Base-by-base conservation (phyloP, 1,140 invertebrate genomes). In the Diorhabda elongata region DNA sequence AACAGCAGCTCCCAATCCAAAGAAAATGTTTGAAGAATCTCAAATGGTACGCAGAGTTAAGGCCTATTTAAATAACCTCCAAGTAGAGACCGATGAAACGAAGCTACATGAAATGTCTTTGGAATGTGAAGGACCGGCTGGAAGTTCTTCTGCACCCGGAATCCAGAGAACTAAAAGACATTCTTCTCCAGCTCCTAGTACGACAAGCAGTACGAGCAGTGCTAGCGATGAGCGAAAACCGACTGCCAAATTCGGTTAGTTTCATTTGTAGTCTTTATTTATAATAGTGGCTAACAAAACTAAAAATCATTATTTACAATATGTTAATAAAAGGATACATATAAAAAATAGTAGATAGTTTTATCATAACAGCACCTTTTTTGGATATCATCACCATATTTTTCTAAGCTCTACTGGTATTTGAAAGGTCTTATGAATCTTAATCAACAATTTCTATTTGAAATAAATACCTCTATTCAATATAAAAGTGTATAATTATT, bases 1-100 rank as follows among this genome's bases (percentile, higher is more conserved):
- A 0, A 90, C 94, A 2, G 91, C 93, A 5, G 89, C 93, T 1
- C 95, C 94, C 0, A 97, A 98, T 83, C 92, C 94, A 56, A 98
- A 98, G 83, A 98, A 97, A 82, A 98, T 98, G 95, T 98, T 97
- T 82, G 96, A 98, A 83, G 96, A 98, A 86, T 95, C 96, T 42
- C 95, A 98, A 83, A 99, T 98, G 97, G 94, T 97, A 11, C 86
- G 96, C 5, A 85, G 96, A 60, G 97, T 98, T 0, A 98, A 98
- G 81, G 93, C 97, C 1, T 99, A 99, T 83, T 83, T 99, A 44
- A 91, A 91, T 58, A 93, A 96, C 76, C 90, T 99, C 85, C 92
- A 95, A 77, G 93, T 97, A 2, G 91, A 93, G 69, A 93, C 90
- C 7, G 94, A 98, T 81, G 97, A 99, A 82, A 92, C 94, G 71